These are phyloP conservation scores for Sisyra nigra DNA, from an alignment of 2,888 invertebrate genomes.

Conservation along the genomic window DNA sequence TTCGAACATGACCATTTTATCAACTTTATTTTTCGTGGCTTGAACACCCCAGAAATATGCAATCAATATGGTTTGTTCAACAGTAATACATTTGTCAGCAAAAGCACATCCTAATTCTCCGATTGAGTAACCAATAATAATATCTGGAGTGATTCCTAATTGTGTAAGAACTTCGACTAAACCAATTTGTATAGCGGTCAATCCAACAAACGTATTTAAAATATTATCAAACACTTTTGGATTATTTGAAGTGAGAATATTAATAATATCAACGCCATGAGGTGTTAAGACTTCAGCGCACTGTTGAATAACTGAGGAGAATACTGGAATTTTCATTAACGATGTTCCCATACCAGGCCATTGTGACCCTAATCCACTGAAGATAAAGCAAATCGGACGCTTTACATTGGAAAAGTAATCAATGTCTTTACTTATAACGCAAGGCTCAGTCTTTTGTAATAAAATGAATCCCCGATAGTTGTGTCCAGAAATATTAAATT, in stretches of 20 bases:
- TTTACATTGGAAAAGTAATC: slow-evolving; percentile 43
- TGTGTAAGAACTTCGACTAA: slow-evolving; percentile 30
- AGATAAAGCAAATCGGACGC: slow-evolving; percentile 50
- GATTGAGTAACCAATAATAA: slow-evolving; percentile 51
- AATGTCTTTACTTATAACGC: slow-evolving; percentile 30
- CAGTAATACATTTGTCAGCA: slow-evolving; percentile 71
- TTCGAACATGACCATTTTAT: slow-evolving; percentile 67
- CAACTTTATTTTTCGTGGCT: slow-evolving; percentile 43
- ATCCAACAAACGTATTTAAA: slow-evolving; percentile 54
- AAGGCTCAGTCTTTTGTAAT: slow-evolving; percentile 17
- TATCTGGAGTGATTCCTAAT: slow-evolving; percentile 23
- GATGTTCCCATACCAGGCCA: slow-evolving; percentile 53
- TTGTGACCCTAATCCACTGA: slow-evolving; percentile 62
- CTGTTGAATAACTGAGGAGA: slow-evolving; percentile 41
- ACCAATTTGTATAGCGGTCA: slow-evolving; percentile 47
- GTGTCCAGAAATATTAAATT: slow-evolving; percentile 30
- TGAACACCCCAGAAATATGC: slow-evolving; percentile 62
- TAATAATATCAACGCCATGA: slow-evolving; percentile 45
- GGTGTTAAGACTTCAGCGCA: slow-evolving; percentile 44
- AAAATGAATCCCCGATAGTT: slow-evolving; percentile 46
- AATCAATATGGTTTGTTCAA: slow-evolving; percentile 62
- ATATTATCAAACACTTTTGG: slow-evolving; percentile 49
- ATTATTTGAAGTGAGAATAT: slow-evolving; percentile 41
- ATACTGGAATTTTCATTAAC: slow-evolving; percentile 47
- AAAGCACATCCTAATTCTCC: slow-evolving; percentile 87